A percentile compares a stretch with the other conserved stretches of the same genome.
Conservation (phyloP, 1,140 invertebrate species). For the Lethrus apterus region DNA sequence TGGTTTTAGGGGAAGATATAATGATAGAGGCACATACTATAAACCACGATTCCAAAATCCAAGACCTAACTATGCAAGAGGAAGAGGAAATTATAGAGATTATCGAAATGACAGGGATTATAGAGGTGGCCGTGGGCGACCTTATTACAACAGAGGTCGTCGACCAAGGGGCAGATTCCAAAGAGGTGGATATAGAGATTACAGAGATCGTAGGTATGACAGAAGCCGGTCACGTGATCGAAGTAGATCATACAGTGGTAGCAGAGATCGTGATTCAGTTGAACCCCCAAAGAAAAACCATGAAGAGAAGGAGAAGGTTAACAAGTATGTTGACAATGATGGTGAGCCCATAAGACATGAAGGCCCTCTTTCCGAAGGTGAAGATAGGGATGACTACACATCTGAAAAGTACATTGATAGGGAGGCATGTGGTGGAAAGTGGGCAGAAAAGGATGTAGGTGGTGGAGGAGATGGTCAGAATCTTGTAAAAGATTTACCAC, state of each 20-base stretch:
- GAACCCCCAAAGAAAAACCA: slow-evolving; percentile 53
- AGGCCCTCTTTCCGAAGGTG: slow-evolving; percentile 62
- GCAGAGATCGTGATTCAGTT: slow-evolving; percentile 46
- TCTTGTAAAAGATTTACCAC: slow-evolving; percentile 24
- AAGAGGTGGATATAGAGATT: slow-evolving; percentile 52
- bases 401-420: slow-evolving; percentile 49
- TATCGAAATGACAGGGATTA: slow-evolving; percentile 48
- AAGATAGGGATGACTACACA: slow-evolving; percentile 56
- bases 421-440: slow-evolving; percentile 53
- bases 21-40: slow-evolving; percentile 67
- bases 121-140: slow-evolving; percentile 30
- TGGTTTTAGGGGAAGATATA: slow-evolving; percentile 50
- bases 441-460: slow-evolving; percentile 48
- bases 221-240: slow-evolving; percentile 40
- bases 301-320: slow-evolving; percentile 53
- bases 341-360: slow-evolving; percentile 50
- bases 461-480: slow-evolving; percentile 33
- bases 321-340: slow-evolving; percentile 50
- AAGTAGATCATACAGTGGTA: slow-evolving; percentile 36
- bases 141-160: slow-evolving; percentile 35
- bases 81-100: slow-evolving; percentile 49
- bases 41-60: slow-evolving; percentile 60
- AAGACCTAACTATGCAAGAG: slow-evolving; percentile 44
- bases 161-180: slow-evolving; percentile 32
- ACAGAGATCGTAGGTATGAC: slow-evolving; percentile 51